Evolutionary conservation across 2,113 vertebrate genomes (phyloP).

Genomic region (Xenopus borealis): DNA sequence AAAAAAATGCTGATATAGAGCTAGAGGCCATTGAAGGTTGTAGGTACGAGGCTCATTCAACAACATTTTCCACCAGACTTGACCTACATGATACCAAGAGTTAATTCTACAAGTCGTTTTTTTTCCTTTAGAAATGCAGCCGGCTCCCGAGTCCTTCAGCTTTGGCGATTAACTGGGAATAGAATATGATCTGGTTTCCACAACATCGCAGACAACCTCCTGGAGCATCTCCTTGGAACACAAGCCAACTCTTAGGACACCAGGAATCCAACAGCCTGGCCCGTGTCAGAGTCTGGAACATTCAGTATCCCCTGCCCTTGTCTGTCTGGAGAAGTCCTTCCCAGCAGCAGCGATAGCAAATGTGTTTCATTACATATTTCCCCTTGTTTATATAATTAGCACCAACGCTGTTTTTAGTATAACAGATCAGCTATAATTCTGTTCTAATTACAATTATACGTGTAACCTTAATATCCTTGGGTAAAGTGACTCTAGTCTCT

Average conservation of each 20-base stretch:
- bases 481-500: conserved; percentile 15
- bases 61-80: too few relatives aligned
- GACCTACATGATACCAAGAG: too few relatives aligned
- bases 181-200: conserved; percentile 7
- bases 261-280: neutral
- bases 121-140: too few relatives aligned
- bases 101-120: too few relatives aligned
- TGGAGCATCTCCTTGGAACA: conserved; percentile 13
- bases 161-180: neutral
- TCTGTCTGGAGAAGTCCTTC: neutral
- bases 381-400: too few relatives aligned
- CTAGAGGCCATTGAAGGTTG: too few relatives aligned
- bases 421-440: too few relatives aligned
- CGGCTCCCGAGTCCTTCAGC: neutral
- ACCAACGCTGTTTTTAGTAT: too few relatives aligned
- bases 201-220: conserved; percentile 3
- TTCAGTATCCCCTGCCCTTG: neutral
- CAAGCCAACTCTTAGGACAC: neutral
- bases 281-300: neutral
- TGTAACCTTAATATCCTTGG: neutral
- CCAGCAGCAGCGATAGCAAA: too few relatives aligned
- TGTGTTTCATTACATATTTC: too few relatives aligned
- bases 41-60: too few relatives aligned
- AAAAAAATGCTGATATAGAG: too few relatives aligned
- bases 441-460: neutral